Conservation (phyloP, 1,140 invertebrate species). For the Pectinophora gossypiella region DNA sequence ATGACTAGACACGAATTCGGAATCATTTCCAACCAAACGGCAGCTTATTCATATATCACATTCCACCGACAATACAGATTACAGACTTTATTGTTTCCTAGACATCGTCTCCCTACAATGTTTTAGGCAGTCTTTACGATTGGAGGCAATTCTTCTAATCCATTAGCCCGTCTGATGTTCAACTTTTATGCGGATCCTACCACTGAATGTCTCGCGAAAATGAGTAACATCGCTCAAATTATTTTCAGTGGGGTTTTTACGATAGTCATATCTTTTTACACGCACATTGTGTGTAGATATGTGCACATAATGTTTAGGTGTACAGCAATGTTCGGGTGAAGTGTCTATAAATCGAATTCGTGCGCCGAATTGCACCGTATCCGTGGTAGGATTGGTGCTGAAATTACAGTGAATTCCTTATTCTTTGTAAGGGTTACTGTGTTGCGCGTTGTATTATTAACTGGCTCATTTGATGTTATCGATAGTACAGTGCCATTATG, state of each 20-base stretch:
- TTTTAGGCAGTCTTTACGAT: constrained; percentile 44
- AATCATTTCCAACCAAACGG: constrained; percentile 22
- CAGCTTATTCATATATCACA: constrained; percentile 36
- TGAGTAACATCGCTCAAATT: constrained; percentile 68
- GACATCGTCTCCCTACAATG: constrained; percentile 36
- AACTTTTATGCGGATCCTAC: constrained; percentile 66
- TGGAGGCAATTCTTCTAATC: constrained; percentile 66
- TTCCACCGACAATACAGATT: constrained; percentile 33
- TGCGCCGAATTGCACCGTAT: constrained; percentile 43
- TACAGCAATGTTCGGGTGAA: constrained; percentile 49
- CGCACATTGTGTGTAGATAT: constrained; percentile 66
- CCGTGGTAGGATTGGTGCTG: no score
- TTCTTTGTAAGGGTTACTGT: no score
- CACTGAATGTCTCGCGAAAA: constrained; percentile 63
- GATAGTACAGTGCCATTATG: no score
- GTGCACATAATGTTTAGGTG: constrained; percentile 64
- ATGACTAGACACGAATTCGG: constrained; percentile 21
- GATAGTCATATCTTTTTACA: constrained; percentile 73
- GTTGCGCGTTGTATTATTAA: no score
- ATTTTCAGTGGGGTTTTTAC: constrained; percentile 69
- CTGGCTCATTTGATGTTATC: no score
- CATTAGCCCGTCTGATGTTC: constrained; percentile 64
- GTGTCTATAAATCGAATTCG: constrained; percentile 61
- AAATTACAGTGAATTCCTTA: no score
- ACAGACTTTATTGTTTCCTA: constrained; percentile 42